phyloP scores from a whole-genome alignment of 1,140 invertebrate genomes.

The Cotesia vestalis region DNA sequence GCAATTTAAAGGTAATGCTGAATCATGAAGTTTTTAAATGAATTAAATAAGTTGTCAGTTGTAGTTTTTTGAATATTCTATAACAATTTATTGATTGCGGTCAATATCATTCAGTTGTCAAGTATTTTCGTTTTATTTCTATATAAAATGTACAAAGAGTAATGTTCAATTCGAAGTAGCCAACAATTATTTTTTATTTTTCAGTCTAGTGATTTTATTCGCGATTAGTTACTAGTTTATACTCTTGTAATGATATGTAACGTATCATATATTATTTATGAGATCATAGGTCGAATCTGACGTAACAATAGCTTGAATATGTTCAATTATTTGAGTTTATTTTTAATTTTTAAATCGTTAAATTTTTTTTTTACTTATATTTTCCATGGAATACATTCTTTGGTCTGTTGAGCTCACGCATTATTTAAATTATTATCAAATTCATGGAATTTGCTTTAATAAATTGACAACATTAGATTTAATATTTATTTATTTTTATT shows the following conservation, averaged over 20 bases:
- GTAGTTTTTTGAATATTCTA: background rate
- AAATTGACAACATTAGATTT: conserved; percentile 12
- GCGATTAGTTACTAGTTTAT: background rate
- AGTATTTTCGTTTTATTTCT: no score
- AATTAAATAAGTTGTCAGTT: no score
- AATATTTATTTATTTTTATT: conserved; percentile 29
- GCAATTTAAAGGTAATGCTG: conserved; percentile 88
- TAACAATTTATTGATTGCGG: background rate
- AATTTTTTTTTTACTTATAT: background rate
- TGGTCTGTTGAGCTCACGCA: no score
- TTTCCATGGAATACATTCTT: no score
- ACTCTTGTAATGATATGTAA: conserved; percentile 2
- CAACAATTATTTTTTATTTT: background rate
- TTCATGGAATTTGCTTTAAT: background rate
- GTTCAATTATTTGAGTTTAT: conserved; percentile 13
- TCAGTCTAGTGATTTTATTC: background rate
- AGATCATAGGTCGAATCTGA: conserved; percentile 32
- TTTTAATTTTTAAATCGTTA: background rate
- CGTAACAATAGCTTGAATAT: conserved; percentile 5
- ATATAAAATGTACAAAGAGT: background rate
- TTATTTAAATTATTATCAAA: no score
- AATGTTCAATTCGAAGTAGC: background rate
- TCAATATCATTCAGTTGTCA: background rate
- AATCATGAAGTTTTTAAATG: background rate
- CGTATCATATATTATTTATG: conserved; percentile 34